Conservation (phyloP, 1,140 invertebrate genomes). For the Drosophila azteca region DNA sequence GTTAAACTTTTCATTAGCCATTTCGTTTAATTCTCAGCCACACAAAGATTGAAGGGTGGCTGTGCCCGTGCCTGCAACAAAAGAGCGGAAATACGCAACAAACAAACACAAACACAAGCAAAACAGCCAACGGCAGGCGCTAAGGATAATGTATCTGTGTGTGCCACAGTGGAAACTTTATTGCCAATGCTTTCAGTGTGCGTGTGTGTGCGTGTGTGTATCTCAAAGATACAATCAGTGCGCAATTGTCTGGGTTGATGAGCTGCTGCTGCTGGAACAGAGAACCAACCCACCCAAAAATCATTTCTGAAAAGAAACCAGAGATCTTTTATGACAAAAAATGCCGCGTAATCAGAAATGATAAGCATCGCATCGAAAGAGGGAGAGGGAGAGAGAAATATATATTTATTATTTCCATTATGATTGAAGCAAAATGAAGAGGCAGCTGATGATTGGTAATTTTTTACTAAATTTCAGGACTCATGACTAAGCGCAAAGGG, state of each 20-base stretch:
- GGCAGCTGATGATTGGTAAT: constrained; percentile 16
- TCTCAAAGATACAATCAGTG: constrained; percentile 75
- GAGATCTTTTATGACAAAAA: constrained; percentile 61
- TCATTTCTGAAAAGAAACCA: constrained; percentile 12
- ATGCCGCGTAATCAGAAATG: constrained; percentile 76
- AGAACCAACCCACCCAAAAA: constrained; percentile 9
- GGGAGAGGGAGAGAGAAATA: constrained; percentile 4
- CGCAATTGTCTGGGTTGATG: constrained; percentile 78
- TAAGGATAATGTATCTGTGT: constrained; percentile 78
- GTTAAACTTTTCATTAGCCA: constrained; percentile 81
- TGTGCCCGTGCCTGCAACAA: constrained; percentile 24
- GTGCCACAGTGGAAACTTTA: constrained; percentile 74
- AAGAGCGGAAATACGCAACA: constrained; percentile 50
- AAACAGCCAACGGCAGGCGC: constrained; percentile 59
- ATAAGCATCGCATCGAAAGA: constrained; percentile 64
- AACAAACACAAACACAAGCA: constrained; percentile 41
- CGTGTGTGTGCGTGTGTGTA: constrained; percentile 30
- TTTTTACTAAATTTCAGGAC: not conserved
- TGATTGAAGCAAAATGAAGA: constrained; percentile 27
- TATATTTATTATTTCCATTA: constrained; percentile 31
- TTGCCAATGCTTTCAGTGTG: constrained; percentile 43
- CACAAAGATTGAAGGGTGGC: constrained; percentile 60
- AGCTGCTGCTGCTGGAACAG: constrained; percentile 43
- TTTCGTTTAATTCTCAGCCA: constrained; percentile 74
- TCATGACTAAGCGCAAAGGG: too few species aligned